Conservation (phyloP, 2,888 invertebrate species). For the Nudaria mundana region DNA sequence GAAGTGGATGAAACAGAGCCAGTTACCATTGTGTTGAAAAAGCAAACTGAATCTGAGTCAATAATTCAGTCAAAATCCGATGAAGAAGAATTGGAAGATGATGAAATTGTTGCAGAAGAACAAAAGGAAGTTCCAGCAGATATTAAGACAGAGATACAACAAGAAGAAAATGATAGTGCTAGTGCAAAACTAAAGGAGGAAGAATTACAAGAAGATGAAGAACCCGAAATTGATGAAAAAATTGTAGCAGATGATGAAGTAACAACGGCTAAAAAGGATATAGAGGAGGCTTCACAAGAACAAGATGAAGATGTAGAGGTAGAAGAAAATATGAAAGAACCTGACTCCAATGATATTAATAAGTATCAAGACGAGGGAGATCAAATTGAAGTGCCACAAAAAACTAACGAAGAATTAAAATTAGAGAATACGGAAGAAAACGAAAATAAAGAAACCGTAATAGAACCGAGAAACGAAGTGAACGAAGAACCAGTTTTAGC, state of each 20-base stretch:
- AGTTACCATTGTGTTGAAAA: slow-evolving; percentile 37
- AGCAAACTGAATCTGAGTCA: slow-evolving; percentile 23
- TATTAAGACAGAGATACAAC: slow-evolving; percentile 5
- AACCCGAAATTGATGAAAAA: slow-evolving; percentile 13
- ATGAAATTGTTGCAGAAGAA: slow-evolving; percentile 1
- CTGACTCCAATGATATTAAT: too few species aligned
- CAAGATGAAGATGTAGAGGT: background rate
- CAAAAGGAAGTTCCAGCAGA: slow-evolving; percentile 9
- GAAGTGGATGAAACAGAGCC: slow-evolving; percentile 39
- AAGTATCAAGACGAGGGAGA: too few species aligned
- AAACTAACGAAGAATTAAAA: too few species aligned
- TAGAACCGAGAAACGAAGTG: slow-evolving; percentile 12
- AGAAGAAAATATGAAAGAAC: slow-evolving; percentile 9
- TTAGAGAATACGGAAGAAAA: slow-evolving; percentile 4
- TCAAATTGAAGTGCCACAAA: too few species aligned
- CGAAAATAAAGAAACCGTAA: slow-evolving; percentile 9
- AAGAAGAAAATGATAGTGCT: slow-evolving; percentile 6
- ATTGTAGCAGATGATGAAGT: too few species aligned
- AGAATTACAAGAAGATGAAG: slow-evolving; percentile 10
- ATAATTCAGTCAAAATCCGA: slow-evolving; percentile 7
- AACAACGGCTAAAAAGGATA: slow-evolving; percentile 15
- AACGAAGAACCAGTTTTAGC: slow-evolving; percentile 4
- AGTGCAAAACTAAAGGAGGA: slow-evolving; percentile 5
- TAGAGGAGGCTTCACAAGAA: slow-evolving; percentile 13
- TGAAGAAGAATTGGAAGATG: slow-evolving; percentile 17